These are phyloP conservation scores for Rhopalosiphum padi DNA, from an alignment of 1,140 invertebrate genomes.

Conservation along the genomic window DNA sequence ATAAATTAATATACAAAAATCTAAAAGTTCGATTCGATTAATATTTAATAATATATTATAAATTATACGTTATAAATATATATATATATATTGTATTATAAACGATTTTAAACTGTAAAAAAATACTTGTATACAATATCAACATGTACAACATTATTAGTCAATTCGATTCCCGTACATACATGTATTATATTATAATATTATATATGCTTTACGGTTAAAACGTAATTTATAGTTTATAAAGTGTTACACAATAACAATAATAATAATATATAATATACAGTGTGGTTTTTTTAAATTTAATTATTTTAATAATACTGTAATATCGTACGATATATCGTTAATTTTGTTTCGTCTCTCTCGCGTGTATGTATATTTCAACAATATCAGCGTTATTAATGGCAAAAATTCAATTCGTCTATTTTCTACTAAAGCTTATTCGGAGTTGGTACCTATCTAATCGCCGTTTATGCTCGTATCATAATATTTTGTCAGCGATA, in stretches of 20 bases:
- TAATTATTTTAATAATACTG: no score
- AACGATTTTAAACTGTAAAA: background rate
- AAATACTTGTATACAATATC: background rate
- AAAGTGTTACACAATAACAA: background rate
- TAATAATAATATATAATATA: background rate
- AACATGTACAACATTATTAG: background rate
- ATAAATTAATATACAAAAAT: constrained; percentile 2
- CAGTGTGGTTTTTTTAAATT: no score
- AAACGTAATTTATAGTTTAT: background rate
- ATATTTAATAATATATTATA: background rate
- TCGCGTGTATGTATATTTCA: no score
- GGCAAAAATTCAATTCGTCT: no score
- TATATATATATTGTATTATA: background rate
- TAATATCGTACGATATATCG: no score
- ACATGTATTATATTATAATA: background rate
- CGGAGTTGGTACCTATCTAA: no score
- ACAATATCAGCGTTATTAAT: no score
- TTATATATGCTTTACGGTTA: background rate
- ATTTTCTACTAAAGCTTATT: no score
- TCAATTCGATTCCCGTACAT: background rate
- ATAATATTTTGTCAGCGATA: no score
- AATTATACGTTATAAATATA: background rate
- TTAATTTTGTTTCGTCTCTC: no score
- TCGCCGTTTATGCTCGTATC: no score
- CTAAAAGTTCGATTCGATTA: background rate